phyloP scores from a whole-genome alignment of 1,140 invertebrate species.

The Drosophila ananassae region DNA sequence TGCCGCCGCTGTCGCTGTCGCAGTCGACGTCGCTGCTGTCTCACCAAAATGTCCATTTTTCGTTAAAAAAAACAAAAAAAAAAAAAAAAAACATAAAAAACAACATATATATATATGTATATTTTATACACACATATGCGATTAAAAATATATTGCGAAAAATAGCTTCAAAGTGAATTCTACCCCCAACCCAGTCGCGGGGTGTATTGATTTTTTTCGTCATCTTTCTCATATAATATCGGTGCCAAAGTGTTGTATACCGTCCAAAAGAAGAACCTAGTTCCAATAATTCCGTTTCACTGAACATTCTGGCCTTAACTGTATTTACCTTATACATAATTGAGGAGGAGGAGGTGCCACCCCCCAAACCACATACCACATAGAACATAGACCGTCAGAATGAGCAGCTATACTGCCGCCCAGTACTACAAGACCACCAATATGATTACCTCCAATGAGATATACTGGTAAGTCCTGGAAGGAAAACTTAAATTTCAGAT shows the following conservation, averaged over 20 bases:
- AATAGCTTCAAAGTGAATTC: constrained; percentile 54
- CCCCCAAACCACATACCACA: constrained; percentile 3
- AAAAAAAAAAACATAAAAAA: constrained; percentile 25
- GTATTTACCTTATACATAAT: constrained; percentile 52
- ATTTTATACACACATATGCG: constrained; percentile 14
- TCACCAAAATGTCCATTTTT: constrained; percentile 32
- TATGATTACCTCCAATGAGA: constrained; percentile 83
- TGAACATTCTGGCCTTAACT: constrained; percentile 73
- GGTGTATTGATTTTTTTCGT: constrained; percentile 45
- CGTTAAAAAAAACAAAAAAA: constrained; percentile 43
- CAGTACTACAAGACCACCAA: constrained; percentile 81
- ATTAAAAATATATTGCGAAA: constrained; percentile 63
- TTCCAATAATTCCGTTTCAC: constrained; percentile 70
- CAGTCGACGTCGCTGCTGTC: constrained; percentile 21
- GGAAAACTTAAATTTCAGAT: background rate
- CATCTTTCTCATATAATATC: constrained; percentile 36
- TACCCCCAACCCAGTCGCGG: constrained; percentile 1
- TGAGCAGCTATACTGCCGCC: constrained; percentile 77
- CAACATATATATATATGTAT: constrained; percentile 31
- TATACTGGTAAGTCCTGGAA: constrained; percentile 75
- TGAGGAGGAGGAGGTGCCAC: constrained; percentile 20
- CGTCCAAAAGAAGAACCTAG: constrained; percentile 62
- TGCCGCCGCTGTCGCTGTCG: constrained; percentile 35
- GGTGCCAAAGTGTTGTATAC: constrained; percentile 76
- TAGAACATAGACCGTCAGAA: constrained; percentile 31